Percentiles rank a stretch among this genome's conserved stretches.
These are phyloP conservation scores for Drosophila paracracens DNA, from an alignment of 2,888 invertebrate genomes.

Conservation along the genomic window DNA sequence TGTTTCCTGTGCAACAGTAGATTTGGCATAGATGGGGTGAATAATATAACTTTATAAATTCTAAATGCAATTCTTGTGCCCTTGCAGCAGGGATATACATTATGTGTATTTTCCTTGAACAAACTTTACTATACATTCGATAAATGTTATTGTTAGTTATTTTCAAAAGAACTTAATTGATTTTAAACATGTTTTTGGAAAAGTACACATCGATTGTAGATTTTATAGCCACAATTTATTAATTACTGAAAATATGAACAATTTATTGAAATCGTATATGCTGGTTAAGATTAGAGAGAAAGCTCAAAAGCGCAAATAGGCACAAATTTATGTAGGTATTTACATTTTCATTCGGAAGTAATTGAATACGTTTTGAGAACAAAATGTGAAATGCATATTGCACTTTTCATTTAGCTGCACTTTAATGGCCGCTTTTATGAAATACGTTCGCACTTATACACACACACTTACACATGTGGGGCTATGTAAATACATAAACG, in stretches of 20 bases:
- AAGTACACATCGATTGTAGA: not conserved
- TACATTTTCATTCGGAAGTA: slow-evolving; percentile 8
- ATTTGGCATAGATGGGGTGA: not conserved
- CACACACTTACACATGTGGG: slow-evolving; percentile 4
- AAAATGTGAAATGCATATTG: slow-evolving; percentile 25
- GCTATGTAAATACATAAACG: slow-evolving; percentile 15
- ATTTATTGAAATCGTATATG: not conserved
- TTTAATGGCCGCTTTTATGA: slow-evolving; percentile 69
- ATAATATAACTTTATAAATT: not conserved
- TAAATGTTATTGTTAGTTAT: not conserved
- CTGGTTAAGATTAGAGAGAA: not conserved
- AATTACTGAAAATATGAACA: not conserved
- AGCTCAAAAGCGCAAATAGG: not conserved
- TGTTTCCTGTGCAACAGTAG: not conserved
- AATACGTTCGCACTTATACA: slow-evolving; percentile 15
- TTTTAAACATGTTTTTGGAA: not conserved
- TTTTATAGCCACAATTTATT: not conserved
- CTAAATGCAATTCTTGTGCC: not conserved
- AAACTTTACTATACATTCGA: not conserved
- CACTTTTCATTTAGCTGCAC: slow-evolving; percentile 54
- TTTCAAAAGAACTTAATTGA: not conserved
- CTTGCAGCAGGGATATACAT: not conserved
- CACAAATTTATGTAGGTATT: not conserved
- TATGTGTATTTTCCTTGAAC: not conserved
- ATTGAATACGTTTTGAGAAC: slow-evolving; percentile 7